These are phyloP conservation scores for Colius striatus DNA, from an alignment of 2,113 vertebrate species.

Conservation along the genomic window DNA sequence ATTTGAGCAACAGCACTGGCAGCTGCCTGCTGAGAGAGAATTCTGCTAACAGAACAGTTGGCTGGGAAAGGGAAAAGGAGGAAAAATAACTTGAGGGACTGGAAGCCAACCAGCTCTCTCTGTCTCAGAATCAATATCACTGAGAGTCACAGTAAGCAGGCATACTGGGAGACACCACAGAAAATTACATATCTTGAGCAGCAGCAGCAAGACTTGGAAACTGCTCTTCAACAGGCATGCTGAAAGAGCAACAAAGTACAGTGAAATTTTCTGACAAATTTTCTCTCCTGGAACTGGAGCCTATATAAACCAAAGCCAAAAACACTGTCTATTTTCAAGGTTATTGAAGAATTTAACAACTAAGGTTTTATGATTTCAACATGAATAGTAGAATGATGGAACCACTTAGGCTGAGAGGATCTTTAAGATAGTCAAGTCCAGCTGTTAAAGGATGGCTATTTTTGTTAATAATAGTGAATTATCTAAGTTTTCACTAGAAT, in stretches of 20 bases:
- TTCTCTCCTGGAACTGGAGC: neutral
- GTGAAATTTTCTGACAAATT: neutral
- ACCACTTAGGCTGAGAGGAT: neutral
- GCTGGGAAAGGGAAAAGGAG: neutral
- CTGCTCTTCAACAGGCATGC: neutral
- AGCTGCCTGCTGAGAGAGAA: neutral
- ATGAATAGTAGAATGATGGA: neutral
- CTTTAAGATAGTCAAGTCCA: accelerated
- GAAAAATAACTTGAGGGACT: neutral
- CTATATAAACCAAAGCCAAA: neutral
- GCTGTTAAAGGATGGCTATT: neutral
- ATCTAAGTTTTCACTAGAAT: neutral
- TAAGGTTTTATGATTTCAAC: neutral
- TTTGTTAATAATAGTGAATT: neutral
- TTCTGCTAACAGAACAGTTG: constrained; percentile 36
- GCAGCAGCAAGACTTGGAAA: neutral
- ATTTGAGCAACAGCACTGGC: neutral
- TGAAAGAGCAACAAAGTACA: neutral
- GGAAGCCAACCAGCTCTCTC: neutral
- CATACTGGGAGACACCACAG: neutral
- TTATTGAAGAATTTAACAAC: neutral
- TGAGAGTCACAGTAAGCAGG: neutral
- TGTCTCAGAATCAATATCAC: neutral
- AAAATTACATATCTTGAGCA: neutral
- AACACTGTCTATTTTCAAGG: neutral